Conservation (phyloP, 2,797 vertebrate genomes). For the Psittacula echo region DNA sequence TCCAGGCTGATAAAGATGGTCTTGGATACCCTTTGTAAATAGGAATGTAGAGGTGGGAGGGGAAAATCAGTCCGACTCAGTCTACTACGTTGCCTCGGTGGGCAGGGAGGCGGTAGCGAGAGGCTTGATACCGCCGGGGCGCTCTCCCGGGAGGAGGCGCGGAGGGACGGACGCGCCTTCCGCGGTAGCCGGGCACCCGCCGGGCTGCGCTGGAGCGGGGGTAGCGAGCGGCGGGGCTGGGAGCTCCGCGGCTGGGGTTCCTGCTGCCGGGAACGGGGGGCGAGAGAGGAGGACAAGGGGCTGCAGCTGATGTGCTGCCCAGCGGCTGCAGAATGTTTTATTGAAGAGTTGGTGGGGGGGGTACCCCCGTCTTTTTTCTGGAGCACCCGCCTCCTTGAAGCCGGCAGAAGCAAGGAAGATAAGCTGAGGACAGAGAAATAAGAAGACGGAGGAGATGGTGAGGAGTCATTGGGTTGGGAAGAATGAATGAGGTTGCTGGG, state of each 20-base stretch:
- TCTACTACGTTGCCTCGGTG: background rate
- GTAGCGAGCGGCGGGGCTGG: background rate
- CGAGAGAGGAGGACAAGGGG: background rate
- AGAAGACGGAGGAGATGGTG: conserved; percentile 49
- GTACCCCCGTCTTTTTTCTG: background rate
- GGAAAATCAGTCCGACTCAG: background rate
- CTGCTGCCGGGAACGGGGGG: background rate
- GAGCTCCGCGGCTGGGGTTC: background rate
- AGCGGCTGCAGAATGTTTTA: background rate
- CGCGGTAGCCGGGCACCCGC: background rate
- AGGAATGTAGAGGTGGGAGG: conserved; percentile 32
- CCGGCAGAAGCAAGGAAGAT: background rate
- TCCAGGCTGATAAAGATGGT: background rate
- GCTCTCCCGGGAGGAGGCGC: background rate
- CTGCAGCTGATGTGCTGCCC: background rate
- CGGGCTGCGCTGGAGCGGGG: background rate
- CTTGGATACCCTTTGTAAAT: conserved; percentile 29
- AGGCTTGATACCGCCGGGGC: background rate
- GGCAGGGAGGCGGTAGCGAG: background rate
- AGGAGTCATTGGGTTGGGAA: background rate
- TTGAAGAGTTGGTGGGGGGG: background rate
- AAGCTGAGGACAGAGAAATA: conserved; percentile 1
- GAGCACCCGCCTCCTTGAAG: background rate
- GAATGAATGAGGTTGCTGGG: background rate
- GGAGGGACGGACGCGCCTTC: background rate